Percentiles rank a stretch among this genome's conserved stretches.
Conservation (phyloP, 2,888 invertebrate species). For the Nymphalis polychloros region DNA sequence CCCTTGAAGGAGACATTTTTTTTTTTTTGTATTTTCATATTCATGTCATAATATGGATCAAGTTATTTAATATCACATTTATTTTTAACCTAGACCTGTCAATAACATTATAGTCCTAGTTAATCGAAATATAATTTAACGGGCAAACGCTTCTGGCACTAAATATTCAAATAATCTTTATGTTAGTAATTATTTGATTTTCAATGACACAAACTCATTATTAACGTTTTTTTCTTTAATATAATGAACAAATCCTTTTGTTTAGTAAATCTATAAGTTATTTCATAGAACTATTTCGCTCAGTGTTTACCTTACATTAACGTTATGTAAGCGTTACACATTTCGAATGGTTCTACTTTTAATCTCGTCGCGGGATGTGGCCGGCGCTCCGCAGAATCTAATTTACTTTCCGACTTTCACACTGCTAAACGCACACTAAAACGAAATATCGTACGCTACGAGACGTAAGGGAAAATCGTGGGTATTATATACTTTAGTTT, state of each 20-base stretch:
- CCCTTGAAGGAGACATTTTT: background rate
- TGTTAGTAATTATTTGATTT: no score
- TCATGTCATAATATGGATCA: no score
- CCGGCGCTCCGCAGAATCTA: conserved; percentile 15
- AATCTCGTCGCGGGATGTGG: conserved; percentile 20
- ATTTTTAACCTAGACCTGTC: no score
- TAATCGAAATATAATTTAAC: no score
- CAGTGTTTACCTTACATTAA: conserved; percentile 7
- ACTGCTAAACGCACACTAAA: conserved; percentile 5
- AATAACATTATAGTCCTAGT: no score
- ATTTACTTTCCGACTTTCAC: conserved; percentile 24
- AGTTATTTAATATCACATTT: no score
- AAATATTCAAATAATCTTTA: no score
- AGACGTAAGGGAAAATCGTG: background rate
- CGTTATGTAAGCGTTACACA: conserved; percentile 8
- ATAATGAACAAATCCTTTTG: background rate
- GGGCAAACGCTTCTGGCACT: no score
- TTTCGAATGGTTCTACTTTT: conserved; percentile 23
- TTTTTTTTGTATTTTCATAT: no score
- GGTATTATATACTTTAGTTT: no score
- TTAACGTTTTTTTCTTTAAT: no score
- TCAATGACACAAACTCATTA: no score
- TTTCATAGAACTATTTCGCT: background rate
- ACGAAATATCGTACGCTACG: conserved; percentile 1
- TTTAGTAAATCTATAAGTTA: background rate